phyloP scores from a whole-genome alignment of 2,888 invertebrate species.

The Euproctis similis region DNA sequence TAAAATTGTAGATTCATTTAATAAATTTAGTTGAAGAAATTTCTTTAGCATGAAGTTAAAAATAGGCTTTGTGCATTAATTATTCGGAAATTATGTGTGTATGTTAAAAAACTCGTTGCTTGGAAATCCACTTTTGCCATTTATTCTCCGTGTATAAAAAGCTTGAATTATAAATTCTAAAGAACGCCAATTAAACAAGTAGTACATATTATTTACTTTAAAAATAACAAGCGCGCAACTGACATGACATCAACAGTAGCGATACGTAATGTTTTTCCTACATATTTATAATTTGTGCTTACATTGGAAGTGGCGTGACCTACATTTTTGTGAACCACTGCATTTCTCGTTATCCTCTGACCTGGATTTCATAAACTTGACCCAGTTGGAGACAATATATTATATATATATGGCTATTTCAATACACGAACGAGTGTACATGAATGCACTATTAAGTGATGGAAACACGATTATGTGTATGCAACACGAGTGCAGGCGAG shows the following conservation, averaged over 20 bases:
- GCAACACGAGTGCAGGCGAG: conserved; percentile 29
- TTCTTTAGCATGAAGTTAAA: no score
- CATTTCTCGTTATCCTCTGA: conserved; percentile 67
- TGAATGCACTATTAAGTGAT: conserved; percentile 39
- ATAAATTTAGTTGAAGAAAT: no score
- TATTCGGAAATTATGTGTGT: no score
- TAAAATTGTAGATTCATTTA: no score
- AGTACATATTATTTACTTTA: conserved; percentile 3
- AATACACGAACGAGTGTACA: no score
- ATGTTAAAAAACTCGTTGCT: no score
- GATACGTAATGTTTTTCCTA: conserved; percentile 4
- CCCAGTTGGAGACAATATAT: conserved; percentile 46
- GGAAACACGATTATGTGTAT: conserved; percentile 34
- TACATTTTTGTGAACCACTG: conserved; percentile 51
- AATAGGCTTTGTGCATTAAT: no score
- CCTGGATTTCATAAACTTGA: conserved; percentile 68
- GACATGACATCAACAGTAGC: conserved; percentile 11
- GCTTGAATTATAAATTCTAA: neutral
- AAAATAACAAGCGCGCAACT: conserved; percentile 11
- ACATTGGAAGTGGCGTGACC: conserved; percentile 43
- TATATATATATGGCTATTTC: conserved; percentile 46
- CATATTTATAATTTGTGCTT: conserved; percentile 9
- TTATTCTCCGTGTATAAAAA: no score
- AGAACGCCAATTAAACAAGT: neutral
- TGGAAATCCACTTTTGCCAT: no score